These are phyloP conservation scores for Esox masquinongy DNA, from an alignment of 2,797 vertebrate species.

Conservation along the genomic window DNA sequence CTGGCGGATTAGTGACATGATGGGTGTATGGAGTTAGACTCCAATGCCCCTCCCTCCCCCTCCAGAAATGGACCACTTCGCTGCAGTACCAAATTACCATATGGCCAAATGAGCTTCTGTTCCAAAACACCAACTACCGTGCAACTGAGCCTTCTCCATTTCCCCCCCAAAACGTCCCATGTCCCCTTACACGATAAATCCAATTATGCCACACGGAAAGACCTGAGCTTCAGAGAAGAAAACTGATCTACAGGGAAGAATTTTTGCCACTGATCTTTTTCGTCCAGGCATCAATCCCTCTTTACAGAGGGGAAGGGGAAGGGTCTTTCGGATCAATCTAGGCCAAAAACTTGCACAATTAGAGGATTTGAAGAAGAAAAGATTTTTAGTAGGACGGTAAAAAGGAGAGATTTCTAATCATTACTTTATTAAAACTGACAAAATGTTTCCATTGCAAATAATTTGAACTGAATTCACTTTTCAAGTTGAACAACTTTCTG, in stretches of 20 bases:
- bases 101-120: slow-evolving; percentile 28
- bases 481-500: no score
- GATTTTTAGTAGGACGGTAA: slow-evolving; percentile 15
- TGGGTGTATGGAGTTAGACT: no score
- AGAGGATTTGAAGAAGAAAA: slow-evolving; percentile 46
- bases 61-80: slow-evolving; percentile 10
- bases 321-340: slow-evolving; percentile 43
- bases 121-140: not conserved
- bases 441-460: no score
- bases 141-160: not conserved
- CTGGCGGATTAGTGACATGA: not conserved
- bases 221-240: slow-evolving; percentile 11
- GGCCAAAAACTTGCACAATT: slow-evolving; percentile 46
- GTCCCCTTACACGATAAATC: not conserved
- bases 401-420: not conserved
- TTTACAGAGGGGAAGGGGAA: slow-evolving; percentile 61
- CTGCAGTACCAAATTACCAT: not conserved
- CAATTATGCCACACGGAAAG: not conserved
- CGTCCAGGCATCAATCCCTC: slow-evolving; percentile 73
- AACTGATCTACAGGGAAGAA: not conserved
- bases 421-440: no score
- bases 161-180: not conserved
- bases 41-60: slow-evolving; percentile 6
- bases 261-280: slow-evolving; percentile 19
- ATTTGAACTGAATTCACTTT: no score